A percentile compares a stretch with the other conserved stretches of the same genome.
Evolutionary conservation across 2,888 invertebrate genomes (phyloP).

Genomic region (Drosophila glabriapex): DNA sequence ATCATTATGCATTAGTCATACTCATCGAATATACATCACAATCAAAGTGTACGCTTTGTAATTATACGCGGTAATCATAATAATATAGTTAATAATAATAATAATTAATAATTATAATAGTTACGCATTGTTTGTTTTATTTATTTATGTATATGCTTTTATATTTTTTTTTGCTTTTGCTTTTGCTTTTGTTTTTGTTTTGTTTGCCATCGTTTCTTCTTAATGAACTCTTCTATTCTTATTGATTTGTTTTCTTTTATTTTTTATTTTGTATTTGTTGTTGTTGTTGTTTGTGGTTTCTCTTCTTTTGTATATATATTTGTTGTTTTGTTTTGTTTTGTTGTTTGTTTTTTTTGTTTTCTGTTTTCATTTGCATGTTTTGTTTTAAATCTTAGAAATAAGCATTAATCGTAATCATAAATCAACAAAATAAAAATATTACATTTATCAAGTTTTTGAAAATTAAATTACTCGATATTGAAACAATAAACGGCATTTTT

Average conservation of each 20-base stretch:
- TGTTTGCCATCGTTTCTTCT: slow-evolving; percentile 48
- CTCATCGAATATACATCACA: slow-evolving; percentile 81
- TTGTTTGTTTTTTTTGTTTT: slow-evolving; percentile 20
- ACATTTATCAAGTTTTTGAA: slow-evolving; percentile 70
- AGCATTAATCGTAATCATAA: slow-evolving; percentile 74
- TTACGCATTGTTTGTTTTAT: slow-evolving; percentile 43
- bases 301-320: slow-evolving; percentile 20
- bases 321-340: slow-evolving; percentile 27
- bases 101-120: slow-evolving; percentile 67
- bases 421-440: slow-evolving; percentile 76
- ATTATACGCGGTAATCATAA: slow-evolving; percentile 67
- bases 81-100: slow-evolving; percentile 62
- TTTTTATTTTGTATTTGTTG: slow-evolving; percentile 33
- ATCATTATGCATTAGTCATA: slow-evolving; percentile 75
- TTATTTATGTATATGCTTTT: slow-evolving; percentile 40
- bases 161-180: slow-evolving; percentile 14
- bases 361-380: slow-evolving; percentile 32
- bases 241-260: slow-evolving; percentile 23
- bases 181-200: background rate
- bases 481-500: slow-evolving; percentile 62
- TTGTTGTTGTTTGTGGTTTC: slow-evolving; percentile 29
- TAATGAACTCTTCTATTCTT: slow-evolving; percentile 35
- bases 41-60: slow-evolving; percentile 80
- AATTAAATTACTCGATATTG: slow-evolving; percentile 63
- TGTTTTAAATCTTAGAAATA: slow-evolving; percentile 57